These are phyloP conservation scores for Paraplagusia blochii DNA, from an alignment of 2,113 vertebrate genomes.

Conservation along the genomic window DNA sequence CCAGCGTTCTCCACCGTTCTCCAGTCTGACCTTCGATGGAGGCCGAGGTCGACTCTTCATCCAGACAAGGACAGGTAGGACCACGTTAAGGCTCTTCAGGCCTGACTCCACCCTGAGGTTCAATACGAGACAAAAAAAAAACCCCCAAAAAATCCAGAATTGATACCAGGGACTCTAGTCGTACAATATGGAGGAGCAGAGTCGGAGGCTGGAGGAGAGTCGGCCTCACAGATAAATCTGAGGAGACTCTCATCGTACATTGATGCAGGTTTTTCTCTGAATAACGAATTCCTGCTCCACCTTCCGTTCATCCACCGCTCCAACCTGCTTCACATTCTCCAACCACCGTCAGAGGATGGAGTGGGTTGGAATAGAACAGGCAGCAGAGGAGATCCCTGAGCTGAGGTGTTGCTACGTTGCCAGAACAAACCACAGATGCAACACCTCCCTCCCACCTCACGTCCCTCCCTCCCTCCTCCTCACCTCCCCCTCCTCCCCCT, in stretches of 20 bases:
- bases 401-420: constrained; percentile 1
- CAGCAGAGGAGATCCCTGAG: constrained; percentile 18
- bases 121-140: not conserved
- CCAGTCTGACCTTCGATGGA: too few relatives aligned
- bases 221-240: constrained; percentile 10
- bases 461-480: not conserved
- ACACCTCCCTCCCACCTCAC: not conserved
- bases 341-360: constrained; percentile 13
- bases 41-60: not conserved
- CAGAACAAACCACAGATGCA: constrained; percentile 8
- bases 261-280: constrained; percentile 4
- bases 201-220: not conserved
- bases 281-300: not conserved
- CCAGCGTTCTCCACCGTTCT: constrained; percentile 30
- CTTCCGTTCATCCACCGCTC: constrained; percentile 11
- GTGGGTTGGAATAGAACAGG: constrained; percentile 13
- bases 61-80: constrained; percentile 39
- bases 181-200: constrained; percentile 10
- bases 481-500: constrained; percentile 5
- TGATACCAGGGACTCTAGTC: constrained; percentile 18
- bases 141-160: not conserved
- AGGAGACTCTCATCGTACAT: constrained; percentile 25
- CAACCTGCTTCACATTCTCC: constrained; percentile 20
- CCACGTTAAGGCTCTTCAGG: too few relatives aligned
- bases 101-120: too few relatives aligned